Conservation (phyloP, 2,113 vertebrate species). For the Gallinago jamesoni region DNA sequence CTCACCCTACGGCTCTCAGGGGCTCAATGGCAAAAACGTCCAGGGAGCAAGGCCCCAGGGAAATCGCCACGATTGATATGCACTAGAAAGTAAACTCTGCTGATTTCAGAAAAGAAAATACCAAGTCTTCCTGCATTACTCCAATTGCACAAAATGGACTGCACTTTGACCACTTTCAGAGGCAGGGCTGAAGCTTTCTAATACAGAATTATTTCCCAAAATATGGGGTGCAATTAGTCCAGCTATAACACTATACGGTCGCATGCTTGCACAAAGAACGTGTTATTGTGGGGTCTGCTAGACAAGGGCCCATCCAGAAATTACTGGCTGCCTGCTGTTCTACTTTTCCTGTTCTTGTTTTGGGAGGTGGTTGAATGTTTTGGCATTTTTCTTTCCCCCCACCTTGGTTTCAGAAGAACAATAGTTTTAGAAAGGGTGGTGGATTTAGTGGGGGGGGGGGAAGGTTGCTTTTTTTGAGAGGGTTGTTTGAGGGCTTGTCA, state of each 20-base stretch:
- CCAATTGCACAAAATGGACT: background rate
- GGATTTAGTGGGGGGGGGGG: background rate
- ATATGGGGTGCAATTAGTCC: background rate
- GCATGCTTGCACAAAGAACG: background rate
- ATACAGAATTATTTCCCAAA: background rate
- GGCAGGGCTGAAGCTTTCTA: background rate
- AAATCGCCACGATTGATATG: rapidly evolving
- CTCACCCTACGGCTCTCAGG: background rate
- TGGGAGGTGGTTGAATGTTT: background rate
- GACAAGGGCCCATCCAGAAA: constrained; percentile 10
- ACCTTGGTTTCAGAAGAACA: constrained; percentile 14
- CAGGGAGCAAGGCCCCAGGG: background rate
- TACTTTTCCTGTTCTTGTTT: constrained; percentile 40
- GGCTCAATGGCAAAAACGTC: background rate
- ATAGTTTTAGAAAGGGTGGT: background rate
- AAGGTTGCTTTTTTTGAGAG: background rate
- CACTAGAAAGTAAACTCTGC: background rate
- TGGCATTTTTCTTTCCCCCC: background rate
- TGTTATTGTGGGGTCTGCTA: background rate
- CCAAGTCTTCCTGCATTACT: background rate
- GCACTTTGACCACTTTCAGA: background rate
- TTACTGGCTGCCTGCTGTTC: background rate
- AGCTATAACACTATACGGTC: background rate
- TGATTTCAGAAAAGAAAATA: background rate
- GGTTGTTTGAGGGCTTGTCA: constrained; percentile 6